These are phyloP conservation scores for Polyploca ridens DNA, from an alignment of 2,888 invertebrate species.

Conservation along the genomic window DNA sequence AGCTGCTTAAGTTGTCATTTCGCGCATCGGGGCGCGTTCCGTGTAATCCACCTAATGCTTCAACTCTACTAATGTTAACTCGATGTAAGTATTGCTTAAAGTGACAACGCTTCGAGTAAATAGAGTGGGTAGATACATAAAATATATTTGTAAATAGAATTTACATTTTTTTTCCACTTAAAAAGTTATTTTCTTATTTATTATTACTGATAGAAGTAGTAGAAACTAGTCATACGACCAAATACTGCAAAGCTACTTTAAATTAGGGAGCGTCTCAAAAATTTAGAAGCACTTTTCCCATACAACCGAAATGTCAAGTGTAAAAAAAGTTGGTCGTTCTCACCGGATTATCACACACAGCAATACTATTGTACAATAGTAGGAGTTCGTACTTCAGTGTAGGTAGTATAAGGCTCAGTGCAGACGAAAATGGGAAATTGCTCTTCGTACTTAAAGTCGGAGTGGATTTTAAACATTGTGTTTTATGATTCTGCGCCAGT, in stretches of 20 bases:
- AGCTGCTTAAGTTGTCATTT: slow-evolving; percentile 79
- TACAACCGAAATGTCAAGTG: no score
- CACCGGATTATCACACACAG: background rate
- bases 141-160: no score
- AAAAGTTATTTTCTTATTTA: no score
- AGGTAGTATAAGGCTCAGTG: slow-evolving; percentile 52
- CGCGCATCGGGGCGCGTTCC: slow-evolving; percentile 57
- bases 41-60: slow-evolving; percentile 75
- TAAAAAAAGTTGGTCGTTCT: background rate
- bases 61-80: slow-evolving; percentile 36
- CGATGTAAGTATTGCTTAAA: background rate
- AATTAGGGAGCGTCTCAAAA: no score
- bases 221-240: no score
- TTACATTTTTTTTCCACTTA: no score
- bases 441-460: slow-evolving; percentile 59
- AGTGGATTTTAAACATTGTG: slow-evolving; percentile 65
- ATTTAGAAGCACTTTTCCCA: no score
- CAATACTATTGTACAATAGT: slow-evolving; percentile 32
- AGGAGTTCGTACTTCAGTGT: slow-evolving; percentile 45
- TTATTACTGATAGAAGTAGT: no score
- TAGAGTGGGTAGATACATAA: background rate
- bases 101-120: background rate
- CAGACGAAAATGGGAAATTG: slow-evolving; percentile 69
- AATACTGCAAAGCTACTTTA: no score
- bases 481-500: slow-evolving; percentile 41